Evolutionary conservation across 2,888 invertebrate species (phyloP).

Genomic region (Noctua janthina): DNA sequence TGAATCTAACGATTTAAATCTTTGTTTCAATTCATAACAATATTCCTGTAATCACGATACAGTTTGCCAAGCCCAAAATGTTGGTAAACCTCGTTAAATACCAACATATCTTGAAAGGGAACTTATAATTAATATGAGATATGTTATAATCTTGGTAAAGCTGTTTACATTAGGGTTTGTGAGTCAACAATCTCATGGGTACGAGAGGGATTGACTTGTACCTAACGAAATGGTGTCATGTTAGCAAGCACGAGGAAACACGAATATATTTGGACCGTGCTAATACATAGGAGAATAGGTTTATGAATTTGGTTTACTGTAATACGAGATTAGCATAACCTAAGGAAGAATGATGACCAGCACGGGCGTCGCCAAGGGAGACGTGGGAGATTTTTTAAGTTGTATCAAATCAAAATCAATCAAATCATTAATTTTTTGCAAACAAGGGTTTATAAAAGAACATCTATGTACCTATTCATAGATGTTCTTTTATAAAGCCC

Average conservation of each 20-base stretch:
- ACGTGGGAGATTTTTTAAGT: background rate
- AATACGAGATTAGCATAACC: background rate
- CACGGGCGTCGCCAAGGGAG: background rate
- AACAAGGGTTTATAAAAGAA: no score
- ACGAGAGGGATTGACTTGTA: background rate
- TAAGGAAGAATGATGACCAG: background rate
- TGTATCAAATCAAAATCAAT: background rate
- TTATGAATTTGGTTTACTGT: background rate
- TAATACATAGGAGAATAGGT: background rate
- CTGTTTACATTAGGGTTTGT: background rate
- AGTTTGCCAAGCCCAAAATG: background rate
- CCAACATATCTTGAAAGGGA: constrained; percentile 8
- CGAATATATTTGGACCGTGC: background rate
- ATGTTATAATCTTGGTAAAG: background rate
- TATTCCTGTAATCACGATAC: no score
- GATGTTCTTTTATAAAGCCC: no score
- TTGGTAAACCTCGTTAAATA: background rate
- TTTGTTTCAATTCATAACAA: background rate
- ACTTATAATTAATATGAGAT: constrained; percentile 14
- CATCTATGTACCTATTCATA: no score
- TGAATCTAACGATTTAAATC: background rate
- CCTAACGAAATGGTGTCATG: background rate
- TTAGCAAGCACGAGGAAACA: background rate
- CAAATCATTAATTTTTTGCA: no score
- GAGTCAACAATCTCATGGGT: constrained; percentile 1